phyloP scores from a whole-genome alignment of 37 sponge, comb jelly and placozoan species.

The Halisarca cf. caerulea region DNA sequence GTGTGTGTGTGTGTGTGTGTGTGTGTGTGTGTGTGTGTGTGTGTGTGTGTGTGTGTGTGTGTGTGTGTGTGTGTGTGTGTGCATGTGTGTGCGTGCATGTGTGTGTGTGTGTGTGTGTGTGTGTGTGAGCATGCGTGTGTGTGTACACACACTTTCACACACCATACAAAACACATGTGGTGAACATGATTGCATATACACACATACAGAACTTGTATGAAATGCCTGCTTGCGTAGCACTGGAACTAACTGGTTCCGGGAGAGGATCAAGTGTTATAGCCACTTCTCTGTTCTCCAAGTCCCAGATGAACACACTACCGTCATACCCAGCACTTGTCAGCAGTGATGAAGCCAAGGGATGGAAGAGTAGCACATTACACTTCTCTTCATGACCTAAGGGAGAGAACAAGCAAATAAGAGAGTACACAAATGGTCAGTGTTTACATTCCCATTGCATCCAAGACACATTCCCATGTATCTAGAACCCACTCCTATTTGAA shows the following conservation, averaged over 20 bases:
- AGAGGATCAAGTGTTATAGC: constrained; percentile 58
- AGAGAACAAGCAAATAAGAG: not conserved
- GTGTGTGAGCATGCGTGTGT: too few species aligned
- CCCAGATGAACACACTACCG: constrained; percentile 70
- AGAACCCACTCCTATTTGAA: too few species aligned
- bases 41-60: too few species aligned
- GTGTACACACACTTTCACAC: too few species aligned
- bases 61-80: too few species aligned
- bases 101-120: too few species aligned
- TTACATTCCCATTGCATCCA: too few species aligned
- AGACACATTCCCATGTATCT: too few species aligned
- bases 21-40: too few species aligned
- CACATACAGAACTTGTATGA: not conserved
- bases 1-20: too few species aligned
- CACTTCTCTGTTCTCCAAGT: constrained; percentile 39
- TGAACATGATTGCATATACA: not conserved
- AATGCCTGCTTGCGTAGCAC: not conserved
- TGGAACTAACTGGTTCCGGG: constrained; percentile 45
- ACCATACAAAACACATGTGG: not conserved
- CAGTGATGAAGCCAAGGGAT: constrained; percentile 76
- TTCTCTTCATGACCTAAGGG: constrained; percentile 82
- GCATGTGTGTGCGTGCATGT: too few species aligned
- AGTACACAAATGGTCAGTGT: too few species aligned
- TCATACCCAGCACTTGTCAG: constrained; percentile 79
- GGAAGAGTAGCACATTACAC: constrained; percentile 71